These are phyloP conservation scores for Muntiacus reevesi DNA, from an alignment of 2,113 vertebrate species.

Conservation along the genomic window DNA sequence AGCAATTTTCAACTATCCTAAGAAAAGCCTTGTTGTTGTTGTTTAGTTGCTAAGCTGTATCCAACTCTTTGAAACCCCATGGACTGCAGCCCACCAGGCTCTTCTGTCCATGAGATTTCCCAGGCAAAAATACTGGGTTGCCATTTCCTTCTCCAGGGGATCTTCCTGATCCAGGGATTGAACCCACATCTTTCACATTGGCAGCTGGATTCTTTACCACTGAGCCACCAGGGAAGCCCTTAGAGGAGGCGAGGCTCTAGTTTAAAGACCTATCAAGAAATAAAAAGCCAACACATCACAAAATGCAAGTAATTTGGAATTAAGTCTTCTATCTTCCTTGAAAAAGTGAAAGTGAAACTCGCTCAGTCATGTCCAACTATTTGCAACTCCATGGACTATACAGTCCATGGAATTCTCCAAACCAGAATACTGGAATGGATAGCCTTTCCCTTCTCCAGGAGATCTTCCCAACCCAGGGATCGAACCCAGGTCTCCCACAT, in stretches of 20 bases:
- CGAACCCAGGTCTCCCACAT: background rate
- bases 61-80: background rate
- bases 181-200: background rate
- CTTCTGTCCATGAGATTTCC: background rate
- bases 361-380: background rate
- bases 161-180: fast-evolving
- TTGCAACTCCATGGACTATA: background rate
- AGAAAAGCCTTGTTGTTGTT: background rate
- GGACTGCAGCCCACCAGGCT: background rate
- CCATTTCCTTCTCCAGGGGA: background rate
- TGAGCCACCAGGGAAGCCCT: background rate
- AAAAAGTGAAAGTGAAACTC: background rate
- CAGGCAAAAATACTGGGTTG: background rate
- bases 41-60: background rate
- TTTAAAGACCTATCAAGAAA: background rate
- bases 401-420: background rate
- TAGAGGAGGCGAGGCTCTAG: background rate
- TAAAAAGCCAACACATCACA: background rate
- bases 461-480: background rate
- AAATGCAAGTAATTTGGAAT: background rate
- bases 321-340: background rate
- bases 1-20: background rate
- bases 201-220: background rate
- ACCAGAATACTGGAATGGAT: background rate
- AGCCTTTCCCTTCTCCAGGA: background rate